Evolutionary conservation across 2,797 vertebrate genomes (phyloP).

Genomic region (Parotocinclus haroldoi): DNA sequence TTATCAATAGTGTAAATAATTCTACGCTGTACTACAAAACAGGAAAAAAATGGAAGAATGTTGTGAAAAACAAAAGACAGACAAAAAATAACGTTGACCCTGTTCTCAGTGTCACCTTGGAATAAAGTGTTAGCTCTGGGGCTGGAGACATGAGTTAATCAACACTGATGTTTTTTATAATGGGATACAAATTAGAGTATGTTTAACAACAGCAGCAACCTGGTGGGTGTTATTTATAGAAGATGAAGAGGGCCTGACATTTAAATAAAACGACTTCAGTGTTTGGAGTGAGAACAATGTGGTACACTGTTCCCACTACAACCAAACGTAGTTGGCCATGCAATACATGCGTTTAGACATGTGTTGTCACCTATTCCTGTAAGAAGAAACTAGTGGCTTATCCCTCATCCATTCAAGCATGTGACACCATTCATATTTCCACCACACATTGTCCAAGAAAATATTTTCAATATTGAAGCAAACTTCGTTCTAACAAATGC

Average conservation of each 20-base stretch:
- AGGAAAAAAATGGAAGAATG: no score
- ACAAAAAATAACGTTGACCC: slow-evolving; percentile 28
- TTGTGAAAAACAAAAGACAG: slow-evolving; percentile 1
- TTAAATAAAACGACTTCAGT: slow-evolving; percentile 72
- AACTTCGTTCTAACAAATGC: no score
- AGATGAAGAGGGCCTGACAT: slow-evolving; percentile 76
- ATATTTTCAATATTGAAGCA: no score
- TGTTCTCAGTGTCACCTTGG: slow-evolving; percentile 50
- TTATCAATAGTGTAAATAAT: no score
- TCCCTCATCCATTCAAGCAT: no score
- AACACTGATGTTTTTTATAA: slow-evolving; percentile 76
- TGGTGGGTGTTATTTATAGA: slow-evolving; percentile 69
- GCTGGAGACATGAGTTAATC: slow-evolving; percentile 78
- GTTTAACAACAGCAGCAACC: slow-evolving; percentile 65
- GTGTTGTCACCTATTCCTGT: no score
- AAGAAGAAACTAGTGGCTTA: no score
- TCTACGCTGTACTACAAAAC: no score
- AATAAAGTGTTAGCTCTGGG: slow-evolving; percentile 69
- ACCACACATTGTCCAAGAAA: no score
- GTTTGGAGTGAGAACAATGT: slow-evolving; percentile 53
- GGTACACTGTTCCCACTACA: neutral
- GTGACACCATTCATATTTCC: no score
- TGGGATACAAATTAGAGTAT: slow-evolving; percentile 79
- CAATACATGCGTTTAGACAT: no score
- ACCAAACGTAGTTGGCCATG: neutral